Evolutionary conservation across 2,113 vertebrate genomes (phyloP), one percentile per base, ranked within the genome.

Genomic region (Potamarius usumacintae): DNA sequence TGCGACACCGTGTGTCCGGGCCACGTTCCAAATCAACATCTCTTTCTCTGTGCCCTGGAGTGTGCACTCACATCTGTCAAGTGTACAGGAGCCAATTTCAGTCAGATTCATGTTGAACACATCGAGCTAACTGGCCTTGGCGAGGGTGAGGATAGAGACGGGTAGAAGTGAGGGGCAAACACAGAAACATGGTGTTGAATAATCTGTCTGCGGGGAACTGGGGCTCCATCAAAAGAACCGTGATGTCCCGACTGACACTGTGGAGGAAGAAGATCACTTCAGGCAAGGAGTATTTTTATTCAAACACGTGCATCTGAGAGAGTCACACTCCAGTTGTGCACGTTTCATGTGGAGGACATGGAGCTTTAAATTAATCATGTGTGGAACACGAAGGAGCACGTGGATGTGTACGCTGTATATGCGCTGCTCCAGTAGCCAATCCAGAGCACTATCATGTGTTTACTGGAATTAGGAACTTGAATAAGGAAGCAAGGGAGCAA

Each of bases 171-270:
- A 27, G 30, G 57, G 7, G 48, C 34, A 7, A 7, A 48, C 20
- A n/a, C 79, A 22, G 86, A 87, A 86, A 82, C 55, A 87, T 81
- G 76, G 79, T 87, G 86, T 87, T 82, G 65, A 87, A 72, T 87
- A 82, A 82, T 72, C n/a, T 82, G 86, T 82, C 86, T 87, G 80
- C 55, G 30, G 79, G 86, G 86, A 67, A 87, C 55, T 57, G 55
- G 53, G 65, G 42, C 80, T 57, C 9, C 65, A 82, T 82, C 79
- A 87, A 87, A 86, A 87, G 77, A 57, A 57, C 34, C 20, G 25
- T 63, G 80, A 83, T 52, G 48, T 76, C 79, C 9, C 58, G 69
- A 34, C 22, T 34, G 79, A 72, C 25, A 18, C 69, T 74, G 65
- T 12, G 18, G 55, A 63, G 12, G 34, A 74, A 63, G 72, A 85